phyloP scores from a whole-genome alignment of 2,888 invertebrate species.

The Cremastinae sp. region DNA sequence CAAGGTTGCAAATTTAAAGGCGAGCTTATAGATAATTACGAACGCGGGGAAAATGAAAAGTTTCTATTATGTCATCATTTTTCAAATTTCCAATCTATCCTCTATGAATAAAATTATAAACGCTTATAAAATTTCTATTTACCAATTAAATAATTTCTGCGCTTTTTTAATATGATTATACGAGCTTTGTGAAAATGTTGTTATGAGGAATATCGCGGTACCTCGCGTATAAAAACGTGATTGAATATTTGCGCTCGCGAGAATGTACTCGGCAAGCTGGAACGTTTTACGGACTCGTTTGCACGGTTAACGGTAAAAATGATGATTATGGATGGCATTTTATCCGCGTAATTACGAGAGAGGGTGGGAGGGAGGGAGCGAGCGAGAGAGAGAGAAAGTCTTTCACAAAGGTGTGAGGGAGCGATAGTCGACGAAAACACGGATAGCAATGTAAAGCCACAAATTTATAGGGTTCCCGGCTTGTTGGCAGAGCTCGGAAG shows the following conservation, averaged over 20 bases:
- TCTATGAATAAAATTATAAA: background rate
- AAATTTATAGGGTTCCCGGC: slow-evolving; percentile 58
- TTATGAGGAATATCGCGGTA: background rate
- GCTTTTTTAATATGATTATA: background rate
- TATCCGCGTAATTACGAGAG: slow-evolving; percentile 6
- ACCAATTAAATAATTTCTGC: too few species aligned
- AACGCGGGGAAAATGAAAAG: too few species aligned
- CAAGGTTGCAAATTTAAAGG: too few species aligned
- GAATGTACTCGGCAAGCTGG: slow-evolving; percentile 14
- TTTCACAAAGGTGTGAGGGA: slow-evolving; percentile 51
- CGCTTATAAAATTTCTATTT: too few species aligned
- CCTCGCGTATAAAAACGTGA: background rate
- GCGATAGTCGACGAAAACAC: slow-evolving; percentile 57
- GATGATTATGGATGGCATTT: slow-evolving; percentile 21
- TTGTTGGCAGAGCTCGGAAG: slow-evolving; percentile 42
- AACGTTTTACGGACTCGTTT: slow-evolving; percentile 27
- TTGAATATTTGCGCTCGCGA: slow-evolving; percentile 4
- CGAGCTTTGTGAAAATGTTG: background rate
- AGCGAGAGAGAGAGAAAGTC: slow-evolving; percentile 40
- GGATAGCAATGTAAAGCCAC: slow-evolving; percentile 55
- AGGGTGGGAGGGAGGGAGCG: background rate
- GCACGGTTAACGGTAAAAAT: slow-evolving; percentile 16
- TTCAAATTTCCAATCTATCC: background rate
- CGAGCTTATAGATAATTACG: too few species aligned
- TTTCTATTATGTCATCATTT: background rate